A percentile compares a stretch with the other conserved stretches of the same genome.
These are phyloP conservation scores for Macaca nemestrina DNA, from an alignment of 2,113 vertebrate species.

Conservation along the genomic window DNA sequence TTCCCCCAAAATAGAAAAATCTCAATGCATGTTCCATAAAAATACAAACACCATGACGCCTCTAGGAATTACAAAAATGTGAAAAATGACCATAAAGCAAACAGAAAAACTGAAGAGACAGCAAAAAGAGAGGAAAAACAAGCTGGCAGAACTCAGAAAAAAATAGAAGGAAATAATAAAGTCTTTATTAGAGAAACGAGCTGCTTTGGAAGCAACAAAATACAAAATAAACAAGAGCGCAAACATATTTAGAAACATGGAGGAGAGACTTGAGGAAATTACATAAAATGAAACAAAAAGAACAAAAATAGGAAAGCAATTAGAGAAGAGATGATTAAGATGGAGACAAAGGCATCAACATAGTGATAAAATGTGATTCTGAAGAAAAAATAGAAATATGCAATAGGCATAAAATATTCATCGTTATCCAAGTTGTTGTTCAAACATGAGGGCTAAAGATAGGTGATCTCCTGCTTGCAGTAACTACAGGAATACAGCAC, in stretches of 20 bases:
- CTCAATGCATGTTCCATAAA: not conserved
- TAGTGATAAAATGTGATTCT: constrained; percentile 14
- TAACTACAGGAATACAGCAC: not conserved
- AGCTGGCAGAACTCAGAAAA: not conserved
- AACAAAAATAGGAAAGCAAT: constrained; percentile 47
- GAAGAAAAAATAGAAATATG: not conserved
- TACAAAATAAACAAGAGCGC: not conserved
- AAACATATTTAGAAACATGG: constrained; percentile 35
- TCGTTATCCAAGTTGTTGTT: not conserved
- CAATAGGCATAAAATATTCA: not conserved
- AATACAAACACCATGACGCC: not conserved
- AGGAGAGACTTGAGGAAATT: not conserved
- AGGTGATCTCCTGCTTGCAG: not conserved
- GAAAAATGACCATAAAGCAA: not conserved
- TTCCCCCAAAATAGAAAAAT: not conserved
- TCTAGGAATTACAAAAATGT: not conserved
- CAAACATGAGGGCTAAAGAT: not conserved
- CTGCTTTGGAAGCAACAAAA: constrained; percentile 20
- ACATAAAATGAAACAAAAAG: constrained; percentile 9
- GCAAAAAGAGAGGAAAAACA: not conserved
- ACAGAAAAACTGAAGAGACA: not conserved
- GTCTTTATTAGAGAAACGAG: not conserved
- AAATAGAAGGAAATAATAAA: not conserved
- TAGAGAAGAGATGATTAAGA: not conserved
- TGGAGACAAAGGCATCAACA: not conserved